Conservation (phyloP, 1,140 invertebrate species). For the Zelostemma sp. region DNA sequence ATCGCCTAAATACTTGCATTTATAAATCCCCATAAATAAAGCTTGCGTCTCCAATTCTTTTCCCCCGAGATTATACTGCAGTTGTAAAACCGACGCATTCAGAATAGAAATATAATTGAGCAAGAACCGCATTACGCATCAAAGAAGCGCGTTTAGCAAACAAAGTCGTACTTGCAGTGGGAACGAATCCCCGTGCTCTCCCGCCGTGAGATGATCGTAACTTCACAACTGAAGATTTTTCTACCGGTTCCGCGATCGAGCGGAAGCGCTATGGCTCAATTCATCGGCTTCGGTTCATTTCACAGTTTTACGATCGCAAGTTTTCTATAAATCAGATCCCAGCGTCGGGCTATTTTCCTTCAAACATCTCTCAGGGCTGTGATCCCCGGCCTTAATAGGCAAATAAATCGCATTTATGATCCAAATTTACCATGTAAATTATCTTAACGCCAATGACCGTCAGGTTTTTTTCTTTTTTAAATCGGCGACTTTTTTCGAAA, state of each 20-base stretch:
- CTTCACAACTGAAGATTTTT: not conserved
- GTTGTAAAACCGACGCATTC: no score
- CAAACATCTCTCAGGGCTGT: not conserved
- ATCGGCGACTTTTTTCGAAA: slow-evolving; percentile 28
- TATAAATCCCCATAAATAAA: not conserved
- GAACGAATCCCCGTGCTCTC: no score
- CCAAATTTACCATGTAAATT: slow-evolving; percentile 23
- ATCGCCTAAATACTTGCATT: not conserved
- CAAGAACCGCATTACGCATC: no score
- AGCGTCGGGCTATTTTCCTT: not conserved
- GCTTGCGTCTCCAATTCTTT: no score
- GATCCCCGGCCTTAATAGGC: not conserved
- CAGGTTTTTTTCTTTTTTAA: slow-evolving; percentile 14
- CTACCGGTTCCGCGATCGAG: not conserved
- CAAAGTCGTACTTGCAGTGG: no score
- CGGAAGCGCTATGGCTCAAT: not conserved
- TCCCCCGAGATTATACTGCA: no score
- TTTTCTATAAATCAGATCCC: not conserved
- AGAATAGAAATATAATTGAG: no score
- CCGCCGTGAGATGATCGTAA: no score
- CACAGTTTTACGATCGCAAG: not conserved
- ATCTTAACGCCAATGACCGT: not conserved
- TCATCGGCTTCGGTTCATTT: not conserved
- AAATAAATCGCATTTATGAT: slow-evolving; percentile 29
- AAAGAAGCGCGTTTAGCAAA: no score